Evolutionary conservation across 2,797 vertebrate species (phyloP).

Genomic region (Onychomys arenicola): DNA sequence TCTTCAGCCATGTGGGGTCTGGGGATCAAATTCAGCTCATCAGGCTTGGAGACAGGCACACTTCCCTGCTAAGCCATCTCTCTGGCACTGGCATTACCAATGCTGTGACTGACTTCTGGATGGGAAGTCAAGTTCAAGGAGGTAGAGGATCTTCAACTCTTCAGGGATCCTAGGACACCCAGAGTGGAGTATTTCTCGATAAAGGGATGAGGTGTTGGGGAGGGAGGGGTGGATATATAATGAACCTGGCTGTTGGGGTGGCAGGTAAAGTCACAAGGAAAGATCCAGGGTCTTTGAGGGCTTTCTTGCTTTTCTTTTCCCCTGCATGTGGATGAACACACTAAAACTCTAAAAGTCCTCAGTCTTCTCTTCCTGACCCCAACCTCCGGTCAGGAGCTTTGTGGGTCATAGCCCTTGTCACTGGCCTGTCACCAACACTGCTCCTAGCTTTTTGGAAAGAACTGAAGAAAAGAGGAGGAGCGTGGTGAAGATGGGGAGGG

Average conservation of each 20-base stretch:
- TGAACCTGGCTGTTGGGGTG: background rate
- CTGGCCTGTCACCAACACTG: no score
- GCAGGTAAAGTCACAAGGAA: background rate
- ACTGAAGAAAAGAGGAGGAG: background rate
- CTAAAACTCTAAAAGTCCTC: background rate
- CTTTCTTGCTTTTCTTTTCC: background rate
- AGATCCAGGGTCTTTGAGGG: background rate
- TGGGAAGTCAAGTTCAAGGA: background rate
- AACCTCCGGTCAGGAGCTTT: conserved; percentile 10
- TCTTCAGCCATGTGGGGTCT: background rate
- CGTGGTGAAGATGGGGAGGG: background rate
- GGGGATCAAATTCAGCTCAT: background rate
- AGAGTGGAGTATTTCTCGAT: background rate
- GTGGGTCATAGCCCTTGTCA: background rate
- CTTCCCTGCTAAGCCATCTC: background rate
- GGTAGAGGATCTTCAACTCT: background rate
- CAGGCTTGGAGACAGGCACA: background rate
- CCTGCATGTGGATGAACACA: background rate
- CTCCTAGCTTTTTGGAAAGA: background rate
- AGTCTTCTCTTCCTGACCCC: conserved; percentile 1
- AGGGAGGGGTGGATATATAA: accelerated
- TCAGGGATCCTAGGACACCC: background rate
- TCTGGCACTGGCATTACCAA: background rate
- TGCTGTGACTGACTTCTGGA: background rate
- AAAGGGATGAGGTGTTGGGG: accelerated